A percentile compares a stretch with the other conserved stretches of the same genome.
Conservation (phyloP, 2,797 vertebrate species). For the Zalophus californianus region DNA sequence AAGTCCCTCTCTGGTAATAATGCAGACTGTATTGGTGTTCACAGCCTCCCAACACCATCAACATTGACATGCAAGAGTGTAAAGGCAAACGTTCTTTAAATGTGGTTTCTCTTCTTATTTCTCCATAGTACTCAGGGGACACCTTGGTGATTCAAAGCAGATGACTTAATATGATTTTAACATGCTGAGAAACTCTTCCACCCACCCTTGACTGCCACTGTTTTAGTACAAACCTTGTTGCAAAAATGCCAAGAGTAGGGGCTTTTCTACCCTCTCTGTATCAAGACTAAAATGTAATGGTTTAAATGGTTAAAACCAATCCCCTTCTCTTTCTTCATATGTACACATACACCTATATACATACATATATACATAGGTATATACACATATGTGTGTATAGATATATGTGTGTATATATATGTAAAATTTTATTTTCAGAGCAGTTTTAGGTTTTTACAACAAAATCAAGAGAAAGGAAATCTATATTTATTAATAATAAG, state of each 20-base stretch:
- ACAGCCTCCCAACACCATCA: neutral
- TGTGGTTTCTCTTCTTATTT: neutral
- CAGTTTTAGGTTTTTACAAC: neutral
- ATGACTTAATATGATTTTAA: conserved; percentile 11
- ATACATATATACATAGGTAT: neutral
- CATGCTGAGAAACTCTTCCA: conserved; percentile 18
- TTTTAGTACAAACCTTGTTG: neutral
- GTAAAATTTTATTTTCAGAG: neutral
- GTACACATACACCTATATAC: neutral
- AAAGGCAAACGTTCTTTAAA: conserved; percentile 41
- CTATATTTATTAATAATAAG: conserved; percentile 9
- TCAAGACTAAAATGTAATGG: neutral
- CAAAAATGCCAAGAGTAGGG: neutral
- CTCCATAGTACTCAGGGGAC: neutral
- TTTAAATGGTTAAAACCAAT: neutral
- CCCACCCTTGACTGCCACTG: neutral
- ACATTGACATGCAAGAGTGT: neutral
- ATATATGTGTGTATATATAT: neutral
- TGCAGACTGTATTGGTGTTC: neutral
- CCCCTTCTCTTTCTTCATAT: neutral
- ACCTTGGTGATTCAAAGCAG: conserved; percentile 27
- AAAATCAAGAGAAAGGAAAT: neutral
- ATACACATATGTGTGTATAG: neutral
- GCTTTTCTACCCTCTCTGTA: neutral
- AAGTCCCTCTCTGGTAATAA: neutral